Evolutionary conservation across 2,888 invertebrate genomes (phyloP), one percentile per base, ranked within the genome.

Genomic region (Amphipyra tragopoginis): DNA sequence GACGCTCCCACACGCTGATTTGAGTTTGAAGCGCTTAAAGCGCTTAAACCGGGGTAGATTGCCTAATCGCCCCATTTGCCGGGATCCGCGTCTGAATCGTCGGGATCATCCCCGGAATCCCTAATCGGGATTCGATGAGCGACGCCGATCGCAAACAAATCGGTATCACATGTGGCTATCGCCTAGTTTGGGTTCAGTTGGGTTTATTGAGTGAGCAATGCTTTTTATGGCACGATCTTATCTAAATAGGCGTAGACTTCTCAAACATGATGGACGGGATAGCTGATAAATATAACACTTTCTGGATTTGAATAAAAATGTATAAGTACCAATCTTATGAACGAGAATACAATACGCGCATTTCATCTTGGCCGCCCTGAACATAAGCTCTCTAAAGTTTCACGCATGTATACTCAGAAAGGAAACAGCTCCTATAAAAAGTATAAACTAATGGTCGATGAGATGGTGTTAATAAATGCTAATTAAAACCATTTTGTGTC

Each of bases 31-130:
- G 73, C 83, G 80, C 79, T 85, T 81, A 81, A 85, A 84, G 72
- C 71, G 7, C 29, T 29, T 29, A 29, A 29, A 47, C 83, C 75
- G 79, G 86, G 86, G 84, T 86, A 83, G 81, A 87, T 86, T 83
- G 86, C 85, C 87, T 91, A 91, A 91, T 90, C 90, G 86, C 80
- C 84, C 89, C 88, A 89, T 90, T 90, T 89, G 80, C 86, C 85
- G 84, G 85, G 87, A 86, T 86, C 81, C 81, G 73, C 84, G 77
- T 77, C 66, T 67, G 86, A 86, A 89, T 89, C 86, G 76, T 78
- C 78, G 81, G 84, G 85, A 84, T 86, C 84, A 87, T 77, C 75
- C 81, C 79, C 79, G 72, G 85, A 86, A 89, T 87, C 86, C 86
- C 84, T 87, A 86, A 90, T 90, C 86, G 85, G 85, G 75, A 86